Evolutionary conservation across 2,888 invertebrate genomes (phyloP).

Genomic region (Dicyrtoma fusca): DNA sequence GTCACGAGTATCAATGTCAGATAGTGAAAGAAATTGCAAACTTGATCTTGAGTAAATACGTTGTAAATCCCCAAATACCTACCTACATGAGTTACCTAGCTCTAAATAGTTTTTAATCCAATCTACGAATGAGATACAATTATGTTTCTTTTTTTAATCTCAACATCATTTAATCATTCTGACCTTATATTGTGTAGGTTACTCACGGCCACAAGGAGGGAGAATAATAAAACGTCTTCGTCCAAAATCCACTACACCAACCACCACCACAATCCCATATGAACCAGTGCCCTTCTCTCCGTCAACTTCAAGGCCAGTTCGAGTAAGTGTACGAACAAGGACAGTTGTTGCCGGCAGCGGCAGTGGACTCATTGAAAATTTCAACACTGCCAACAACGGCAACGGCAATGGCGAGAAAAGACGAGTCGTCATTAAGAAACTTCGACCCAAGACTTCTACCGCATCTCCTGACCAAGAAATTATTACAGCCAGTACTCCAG

Average conservation of each 20-base stretch:
- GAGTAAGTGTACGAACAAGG: conserved; percentile 29
- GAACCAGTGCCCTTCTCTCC: not conserved
- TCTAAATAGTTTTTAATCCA: too few species aligned
- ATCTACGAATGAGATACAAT: not conserved
- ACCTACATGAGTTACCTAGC: too few species aligned
- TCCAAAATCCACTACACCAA: conserved; percentile 30
- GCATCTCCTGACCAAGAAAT: conserved; percentile 49
- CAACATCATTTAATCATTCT: too few species aligned
- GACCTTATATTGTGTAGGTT: not conserved
- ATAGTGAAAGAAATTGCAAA: too few species aligned
- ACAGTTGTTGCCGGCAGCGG: conserved; percentile 41
- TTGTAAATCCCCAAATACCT: too few species aligned
- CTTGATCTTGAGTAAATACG: too few species aligned
- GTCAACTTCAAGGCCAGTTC: conserved; percentile 20
- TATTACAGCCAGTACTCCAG: conserved; percentile 41
- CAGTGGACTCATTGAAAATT: conserved; percentile 14
- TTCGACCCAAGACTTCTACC: conserved; percentile 29
- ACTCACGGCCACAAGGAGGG: conserved; percentile 19
- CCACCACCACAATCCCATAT: not conserved
- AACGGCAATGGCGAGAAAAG: conserved; percentile 32
- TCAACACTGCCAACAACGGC: conserved; percentile 31
- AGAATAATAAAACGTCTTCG: conserved; percentile 34
- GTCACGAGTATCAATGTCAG: too few species aligned
- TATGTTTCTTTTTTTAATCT: conserved; percentile 3
- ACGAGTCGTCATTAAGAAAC: conserved; percentile 35